Conservation (phyloP, 2,888 invertebrate species). For the Steinernema scapterisci region DNA sequence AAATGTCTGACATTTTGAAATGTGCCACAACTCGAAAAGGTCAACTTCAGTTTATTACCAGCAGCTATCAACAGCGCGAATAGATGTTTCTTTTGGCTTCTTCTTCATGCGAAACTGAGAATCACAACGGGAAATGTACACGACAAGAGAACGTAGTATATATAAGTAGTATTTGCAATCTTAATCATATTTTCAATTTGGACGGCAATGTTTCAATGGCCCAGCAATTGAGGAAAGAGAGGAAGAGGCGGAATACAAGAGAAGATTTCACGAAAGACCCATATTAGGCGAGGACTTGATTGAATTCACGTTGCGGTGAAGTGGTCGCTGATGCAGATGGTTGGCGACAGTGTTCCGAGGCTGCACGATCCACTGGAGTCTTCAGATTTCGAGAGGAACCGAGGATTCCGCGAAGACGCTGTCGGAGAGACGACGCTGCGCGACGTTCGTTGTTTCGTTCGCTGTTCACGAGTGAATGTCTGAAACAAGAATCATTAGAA, state of each 20-base stretch:
- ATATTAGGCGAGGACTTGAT: conserved; percentile 16
- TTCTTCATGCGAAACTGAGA: background rate
- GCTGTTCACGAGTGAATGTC: conserved; percentile 39
- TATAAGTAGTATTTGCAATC: background rate
- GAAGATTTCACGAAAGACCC: background rate
- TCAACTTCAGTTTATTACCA: background rate
- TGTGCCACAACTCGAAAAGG: no score
- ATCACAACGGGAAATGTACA: conserved; percentile 13
- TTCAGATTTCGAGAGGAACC: conserved; percentile 47
- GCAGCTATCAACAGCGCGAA: background rate
- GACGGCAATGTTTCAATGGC: conserved; percentile 29
- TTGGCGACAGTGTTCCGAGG: conserved; percentile 3
- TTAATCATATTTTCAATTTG: background rate
- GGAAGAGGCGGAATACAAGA: no score
- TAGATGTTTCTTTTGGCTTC: background rate
- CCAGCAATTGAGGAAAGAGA: background rate
- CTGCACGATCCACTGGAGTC: conserved; percentile 5
- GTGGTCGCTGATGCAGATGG: conserved; percentile 12
- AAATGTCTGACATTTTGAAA: no score
- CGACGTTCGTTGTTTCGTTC: conserved; percentile 39
- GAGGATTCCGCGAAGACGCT: conserved; percentile 47
- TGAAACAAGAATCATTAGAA: conserved; percentile 32
- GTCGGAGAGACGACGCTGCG: conserved; percentile 44
- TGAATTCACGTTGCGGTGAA: conserved; percentile 4
- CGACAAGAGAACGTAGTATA: background rate